Evolutionary conservation across 1,140 invertebrate species (phyloP).

Genomic region (Ips typographus): DNA sequence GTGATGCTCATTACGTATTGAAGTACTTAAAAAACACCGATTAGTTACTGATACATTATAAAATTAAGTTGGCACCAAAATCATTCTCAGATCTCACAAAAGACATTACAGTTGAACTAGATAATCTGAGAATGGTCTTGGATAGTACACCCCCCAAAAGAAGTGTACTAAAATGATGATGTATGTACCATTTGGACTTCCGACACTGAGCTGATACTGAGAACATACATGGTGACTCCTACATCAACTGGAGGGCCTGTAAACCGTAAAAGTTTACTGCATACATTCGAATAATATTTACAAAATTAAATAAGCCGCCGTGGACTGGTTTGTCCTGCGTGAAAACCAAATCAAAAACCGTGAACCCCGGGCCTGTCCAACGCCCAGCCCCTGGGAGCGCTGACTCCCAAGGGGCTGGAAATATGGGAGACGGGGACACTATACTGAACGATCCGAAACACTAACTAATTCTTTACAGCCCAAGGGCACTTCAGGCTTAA

Average conservation of each 20-base stretch:
- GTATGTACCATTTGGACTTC: slow-evolving; percentile 96
- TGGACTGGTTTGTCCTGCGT: slow-evolving; percentile 3
- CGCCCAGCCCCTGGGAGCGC: slow-evolving; percentile 13
- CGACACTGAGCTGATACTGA: slow-evolving; percentile 97
- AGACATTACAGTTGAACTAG: no score
- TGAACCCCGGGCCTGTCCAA: slow-evolving; percentile 35
- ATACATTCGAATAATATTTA: neutral
- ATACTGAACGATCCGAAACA: slow-evolving; percentile 22
- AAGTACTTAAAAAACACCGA: slow-evolving; percentile 24
- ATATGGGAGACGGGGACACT: slow-evolving; percentile 31
- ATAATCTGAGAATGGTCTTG: neutral
- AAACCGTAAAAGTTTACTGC: slow-evolving; percentile 54
- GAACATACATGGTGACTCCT: slow-evolving; percentile 97
- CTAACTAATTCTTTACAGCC: neutral
- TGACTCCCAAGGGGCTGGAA: slow-evolving; percentile 19
- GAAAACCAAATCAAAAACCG: slow-evolving; percentile 38
- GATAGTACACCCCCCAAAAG: slow-evolving; percentile 12
- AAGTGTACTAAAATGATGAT: neutral
- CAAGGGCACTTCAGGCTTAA: neutral
- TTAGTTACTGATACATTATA: slow-evolving; percentile 14
- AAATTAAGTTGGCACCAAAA: no score
- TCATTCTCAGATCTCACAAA: no score
- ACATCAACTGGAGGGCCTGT: slow-evolving; percentile 93
- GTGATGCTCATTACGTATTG: slow-evolving; percentile 24
- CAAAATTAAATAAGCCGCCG: neutral